A percentile compares a stretch with the other conserved stretches of the same genome.
Evolutionary conservation across 1,140 invertebrate genomes (phyloP).

Genomic region (Bombus haemorrhoidalis): DNA sequence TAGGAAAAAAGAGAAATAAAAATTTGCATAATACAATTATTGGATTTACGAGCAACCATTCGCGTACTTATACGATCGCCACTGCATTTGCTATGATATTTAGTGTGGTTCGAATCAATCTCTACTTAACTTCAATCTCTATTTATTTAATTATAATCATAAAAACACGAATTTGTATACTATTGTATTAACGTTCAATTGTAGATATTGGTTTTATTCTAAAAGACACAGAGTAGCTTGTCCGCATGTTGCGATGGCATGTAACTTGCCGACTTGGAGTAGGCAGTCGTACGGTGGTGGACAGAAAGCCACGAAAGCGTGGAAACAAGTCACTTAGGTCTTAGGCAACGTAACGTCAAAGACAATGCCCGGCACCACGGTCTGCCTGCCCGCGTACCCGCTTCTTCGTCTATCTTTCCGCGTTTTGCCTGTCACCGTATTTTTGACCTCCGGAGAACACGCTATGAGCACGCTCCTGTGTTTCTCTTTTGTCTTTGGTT

Average conservation of each 20-base stretch:
- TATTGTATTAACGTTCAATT: too few relatives aligned
- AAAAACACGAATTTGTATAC: background rate
- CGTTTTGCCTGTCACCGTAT: slow-evolving; percentile 66
- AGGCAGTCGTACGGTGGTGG: background rate
- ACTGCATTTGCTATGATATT: background rate
- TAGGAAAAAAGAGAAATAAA: too few relatives aligned
- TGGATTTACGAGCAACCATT: too few relatives aligned
- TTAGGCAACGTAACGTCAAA: slow-evolving; percentile 77
- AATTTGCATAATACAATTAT: too few relatives aligned
- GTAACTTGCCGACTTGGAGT: background rate
- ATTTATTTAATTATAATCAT: background rate
- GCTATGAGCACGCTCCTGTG: background rate
- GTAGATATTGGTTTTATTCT: background rate
- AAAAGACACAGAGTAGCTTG: too few relatives aligned
- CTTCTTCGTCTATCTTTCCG: slow-evolving; percentile 58
- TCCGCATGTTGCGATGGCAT: background rate
- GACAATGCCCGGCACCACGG: slow-evolving; percentile 81
- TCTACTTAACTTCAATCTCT: background rate
- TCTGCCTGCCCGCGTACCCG: slow-evolving; percentile 71
- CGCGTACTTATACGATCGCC: background rate
- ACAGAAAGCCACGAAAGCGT: slow-evolving; percentile 79
- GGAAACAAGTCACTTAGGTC: slow-evolving; percentile 80
- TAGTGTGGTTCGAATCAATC: background rate
- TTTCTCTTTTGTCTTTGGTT: slow-evolving; percentile 45
- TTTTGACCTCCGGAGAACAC: slow-evolving; percentile 62